These are phyloP conservation scores for Botrylloides violaceus DNA, from an alignment of 23 tunicate species.

Conservation along the genomic window DNA sequence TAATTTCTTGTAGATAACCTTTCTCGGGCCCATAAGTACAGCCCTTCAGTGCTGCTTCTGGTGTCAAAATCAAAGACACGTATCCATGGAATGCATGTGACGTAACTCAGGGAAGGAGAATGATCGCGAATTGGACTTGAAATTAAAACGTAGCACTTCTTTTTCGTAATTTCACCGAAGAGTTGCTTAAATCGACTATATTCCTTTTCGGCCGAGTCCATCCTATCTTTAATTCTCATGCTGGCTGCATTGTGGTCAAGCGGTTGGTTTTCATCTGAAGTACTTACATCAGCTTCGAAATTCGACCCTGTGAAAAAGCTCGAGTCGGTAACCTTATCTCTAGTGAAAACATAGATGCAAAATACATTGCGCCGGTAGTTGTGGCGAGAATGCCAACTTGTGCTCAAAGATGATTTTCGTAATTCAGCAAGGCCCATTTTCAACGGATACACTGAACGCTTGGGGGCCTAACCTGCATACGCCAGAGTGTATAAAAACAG, in stretches of 20 bases:
- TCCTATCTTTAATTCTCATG: no score
- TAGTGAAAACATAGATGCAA: no score
- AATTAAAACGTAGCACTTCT: slow-evolving; percentile 3
- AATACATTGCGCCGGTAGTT: no score
- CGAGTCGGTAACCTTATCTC: no score
- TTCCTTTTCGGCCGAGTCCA: no score
- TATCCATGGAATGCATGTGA: slow-evolving; percentile 3
- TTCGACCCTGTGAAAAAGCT: background rate
- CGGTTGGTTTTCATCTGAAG: background rate
- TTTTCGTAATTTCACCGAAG: background rate
- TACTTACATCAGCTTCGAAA: background rate
- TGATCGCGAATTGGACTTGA: slow-evolving; percentile 4
- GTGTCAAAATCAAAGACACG: slow-evolving; percentile 17
- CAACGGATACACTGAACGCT: no score
- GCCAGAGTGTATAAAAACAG: no score
- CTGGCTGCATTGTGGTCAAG: background rate
- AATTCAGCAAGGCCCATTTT: no score
- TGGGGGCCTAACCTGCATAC: no score
- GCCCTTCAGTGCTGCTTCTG: slow-evolving; percentile 3
- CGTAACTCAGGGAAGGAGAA: background rate
- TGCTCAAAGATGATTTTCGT: no score
- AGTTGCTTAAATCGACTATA: background rate
- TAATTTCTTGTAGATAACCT: background rate
- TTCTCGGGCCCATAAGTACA: slow-evolving; percentile 6
- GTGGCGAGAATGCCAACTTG: no score